Evolutionary conservation across 2,113 vertebrate genomes (phyloP), one percentile per base, ranked within the genome.

Genomic region (Antigone vipio): DNA sequence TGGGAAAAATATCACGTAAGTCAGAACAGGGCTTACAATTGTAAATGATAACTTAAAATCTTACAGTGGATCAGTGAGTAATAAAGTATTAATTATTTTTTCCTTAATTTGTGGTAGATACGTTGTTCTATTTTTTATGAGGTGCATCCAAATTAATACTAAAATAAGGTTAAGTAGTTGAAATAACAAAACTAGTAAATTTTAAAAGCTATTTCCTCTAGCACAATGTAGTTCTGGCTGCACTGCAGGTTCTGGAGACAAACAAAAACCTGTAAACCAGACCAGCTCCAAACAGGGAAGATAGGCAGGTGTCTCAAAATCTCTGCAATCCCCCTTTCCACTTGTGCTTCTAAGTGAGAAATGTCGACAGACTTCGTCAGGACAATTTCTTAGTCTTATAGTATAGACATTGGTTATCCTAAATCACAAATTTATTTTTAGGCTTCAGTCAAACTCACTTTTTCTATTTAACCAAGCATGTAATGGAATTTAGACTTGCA

Each of bases 71-170:
- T 94, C 52, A 56, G 3, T 67, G 56, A 90, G 35, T 79, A 96
- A 86, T 96, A 95, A 96, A 91, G 55, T 75, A 53, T 88, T 94
- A 74, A 11, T 23, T 66, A 64, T 95, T 93, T 92, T 88, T 66
- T 21, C 15, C 52, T 80, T 92, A 52, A 56, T 93, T 95, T 92
- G n/a, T 83, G 67, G 71, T 52, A 85, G 47, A 40, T 38, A 22
- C 18, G 3, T 64, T 55, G 2, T 59, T 55, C 22, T 59, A 16
- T 56, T 60, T 86, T 81, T 88, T 1, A 75, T 62, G 26, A 50
- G 5, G 2, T 74, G 4, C 50, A 81, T 50, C 38, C 11, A 78
- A 67, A 44, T 27, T 7, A 62, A 63, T 55, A 85, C 11, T 18
- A 71, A 93, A 84, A 66, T 67, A 77, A 83, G 11, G 6, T 59